Evolutionary conservation across 2,888 invertebrate genomes (phyloP).

Genomic region (Macrosiphum euphorbiae): DNA sequence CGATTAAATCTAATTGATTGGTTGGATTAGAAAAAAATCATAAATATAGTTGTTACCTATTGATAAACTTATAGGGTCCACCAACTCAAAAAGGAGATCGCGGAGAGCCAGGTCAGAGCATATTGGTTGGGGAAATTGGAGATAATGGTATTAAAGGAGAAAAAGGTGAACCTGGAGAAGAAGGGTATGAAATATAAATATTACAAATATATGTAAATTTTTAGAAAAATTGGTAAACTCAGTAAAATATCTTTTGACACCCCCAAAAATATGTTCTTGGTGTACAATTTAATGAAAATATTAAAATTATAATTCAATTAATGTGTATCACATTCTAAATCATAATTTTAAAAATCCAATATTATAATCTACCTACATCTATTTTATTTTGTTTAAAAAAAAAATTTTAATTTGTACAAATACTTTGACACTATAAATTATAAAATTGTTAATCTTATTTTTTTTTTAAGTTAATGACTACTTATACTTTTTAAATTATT

Average conservation of each 20-base stretch:
- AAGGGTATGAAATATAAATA: slow-evolving; percentile 67
- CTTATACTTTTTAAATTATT: neutral
- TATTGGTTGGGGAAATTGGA: slow-evolving; percentile 68
- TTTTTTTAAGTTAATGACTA: neutral
- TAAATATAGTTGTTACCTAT: neutral
- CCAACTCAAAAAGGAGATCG: slow-evolving; percentile 68
- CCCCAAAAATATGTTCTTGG: neutral
- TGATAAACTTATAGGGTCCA: slow-evolving; percentile 52
- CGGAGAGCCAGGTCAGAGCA: slow-evolving; percentile 68
- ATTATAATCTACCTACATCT: neutral
- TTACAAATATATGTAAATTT: neutral
- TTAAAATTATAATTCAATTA: neutral
- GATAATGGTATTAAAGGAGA: slow-evolving; percentile 67
- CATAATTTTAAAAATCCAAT: neutral
- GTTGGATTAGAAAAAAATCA: neutral
- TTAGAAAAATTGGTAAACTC: neutral
- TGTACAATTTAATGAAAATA: neutral
- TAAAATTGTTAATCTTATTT: too few species aligned
- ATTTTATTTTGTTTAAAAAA: slow-evolving; percentile 66
- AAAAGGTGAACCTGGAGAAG: slow-evolving; percentile 69
- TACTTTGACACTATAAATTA: neutral
- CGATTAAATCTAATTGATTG: neutral
- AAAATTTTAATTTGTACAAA: neutral
- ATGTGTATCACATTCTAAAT: neutral
- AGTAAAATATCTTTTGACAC: neutral